phyloP scores from a whole-genome alignment of 2,797 vertebrate species.

The Gastrophryne carolinensis region DNA sequence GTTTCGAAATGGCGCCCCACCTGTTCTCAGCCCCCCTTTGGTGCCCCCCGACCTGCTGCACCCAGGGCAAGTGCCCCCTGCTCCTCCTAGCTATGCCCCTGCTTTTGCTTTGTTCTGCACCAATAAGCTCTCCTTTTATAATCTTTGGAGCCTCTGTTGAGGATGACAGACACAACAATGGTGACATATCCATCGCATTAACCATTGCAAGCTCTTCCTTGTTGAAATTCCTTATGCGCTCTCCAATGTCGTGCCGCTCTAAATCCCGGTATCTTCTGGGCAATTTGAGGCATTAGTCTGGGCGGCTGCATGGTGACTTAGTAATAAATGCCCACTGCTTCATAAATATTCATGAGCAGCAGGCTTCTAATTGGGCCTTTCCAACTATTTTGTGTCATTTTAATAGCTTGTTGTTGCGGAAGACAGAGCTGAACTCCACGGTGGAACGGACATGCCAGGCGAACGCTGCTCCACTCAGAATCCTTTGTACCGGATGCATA shows the following conservation, averaged over 20 bases:
- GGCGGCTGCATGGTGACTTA: constrained; percentile 36
- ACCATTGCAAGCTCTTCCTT: not conserved
- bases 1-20: too few species aligned
- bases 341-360: constrained; percentile 48
- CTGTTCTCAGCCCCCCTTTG: too few species aligned
- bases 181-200: not conserved
- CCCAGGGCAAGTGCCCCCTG: too few species aligned
- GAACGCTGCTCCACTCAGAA: too few species aligned
- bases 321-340: constrained; percentile 39
- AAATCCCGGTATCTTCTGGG: constrained; percentile 15
- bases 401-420: constrained; percentile 45
- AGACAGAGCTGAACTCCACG: constrained; percentile 6
- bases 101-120: too few species aligned
- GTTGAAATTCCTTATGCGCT: constrained; percentile 1
- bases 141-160: not conserved
- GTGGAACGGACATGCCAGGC: too few species aligned
- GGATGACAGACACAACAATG: not conserved
- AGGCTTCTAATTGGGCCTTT: constrained; percentile 36
- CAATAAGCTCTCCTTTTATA: too few species aligned
- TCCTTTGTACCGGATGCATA: too few species aligned
- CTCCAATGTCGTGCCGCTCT: constrained; percentile 4
- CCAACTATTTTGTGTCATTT: constrained; percentile 34
- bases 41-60: too few species aligned
- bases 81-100: too few species aligned
- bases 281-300: constrained; percentile 33